Percentiles rank a stretch among this genome's conserved stretches.
Conservation (phyloP, 1,140 invertebrate genomes). For the Caerostris extrusa region DNA sequence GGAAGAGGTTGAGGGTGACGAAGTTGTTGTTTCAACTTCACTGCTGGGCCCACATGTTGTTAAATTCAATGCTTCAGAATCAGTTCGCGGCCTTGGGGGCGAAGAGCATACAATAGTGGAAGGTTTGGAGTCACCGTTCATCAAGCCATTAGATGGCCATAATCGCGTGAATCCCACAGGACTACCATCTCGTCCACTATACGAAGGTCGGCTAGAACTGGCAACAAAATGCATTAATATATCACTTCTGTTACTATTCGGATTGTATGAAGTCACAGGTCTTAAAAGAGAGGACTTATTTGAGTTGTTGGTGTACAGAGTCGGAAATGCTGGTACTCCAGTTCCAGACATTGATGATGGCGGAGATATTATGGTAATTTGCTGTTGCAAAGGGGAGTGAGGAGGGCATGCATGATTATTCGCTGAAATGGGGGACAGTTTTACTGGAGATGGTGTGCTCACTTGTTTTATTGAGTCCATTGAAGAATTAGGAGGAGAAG, state of each 20-base stretch:
- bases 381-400: constrained; percentile 41
- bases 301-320: constrained; percentile 43
- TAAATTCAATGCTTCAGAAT: constrained; percentile 75
- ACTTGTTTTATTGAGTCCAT: constrained; percentile 36
- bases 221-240: constrained; percentile 37
- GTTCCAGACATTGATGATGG: constrained; percentile 20
- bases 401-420: constrained; percentile 35
- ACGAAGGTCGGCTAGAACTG: constrained; percentile 49
- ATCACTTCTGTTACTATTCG: constrained; percentile 47
- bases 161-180: constrained; percentile 57
- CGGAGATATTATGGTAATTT: constrained; percentile 47
- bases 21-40: constrained; percentile 9
- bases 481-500: constrained; percentile 29
- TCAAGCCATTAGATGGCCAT: constrained; percentile 53
- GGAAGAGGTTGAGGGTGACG: constrained; percentile 1
- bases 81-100: background rate
- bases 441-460: constrained; percentile 25
- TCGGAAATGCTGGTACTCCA: constrained; percentile 48
- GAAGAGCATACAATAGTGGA: constrained; percentile 25
- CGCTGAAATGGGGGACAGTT: constrained; percentile 33
- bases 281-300: constrained; percentile 36
- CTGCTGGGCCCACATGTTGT: constrained; percentile 82
- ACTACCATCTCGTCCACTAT: constrained; percentile 47
- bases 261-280: constrained; percentile 14
- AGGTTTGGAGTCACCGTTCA: constrained; percentile 47